Percentiles rank a stretch among this genome's conserved stretches.
Evolutionary conservation across 2,113 vertebrate genomes (phyloP).

Genomic region (Tachysurus fulvidraco): DNA sequence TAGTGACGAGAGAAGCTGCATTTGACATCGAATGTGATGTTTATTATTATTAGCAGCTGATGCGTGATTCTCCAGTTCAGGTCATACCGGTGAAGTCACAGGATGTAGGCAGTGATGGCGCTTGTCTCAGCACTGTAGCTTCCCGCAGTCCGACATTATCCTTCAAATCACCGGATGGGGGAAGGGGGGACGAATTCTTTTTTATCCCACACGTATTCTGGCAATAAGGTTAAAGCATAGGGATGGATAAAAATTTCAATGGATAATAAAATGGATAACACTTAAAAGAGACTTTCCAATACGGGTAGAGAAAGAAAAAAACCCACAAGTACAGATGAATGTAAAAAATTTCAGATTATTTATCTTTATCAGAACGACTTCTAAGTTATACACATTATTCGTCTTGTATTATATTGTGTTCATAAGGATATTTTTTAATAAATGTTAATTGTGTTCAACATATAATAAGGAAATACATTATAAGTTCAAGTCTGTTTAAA

Average conservation of each 20-base stretch:
- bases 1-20: neutral
- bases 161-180: conserved; percentile 35
- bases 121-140: neutral
- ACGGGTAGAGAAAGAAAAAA: neutral
- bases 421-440: neutral
- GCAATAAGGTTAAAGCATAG: neutral
- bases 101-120: neutral
- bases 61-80: neutral
- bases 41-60: neutral
- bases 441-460: neutral
- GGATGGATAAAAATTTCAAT: neutral
- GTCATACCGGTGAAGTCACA: neutral
- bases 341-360: neutral
- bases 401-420: neutral
- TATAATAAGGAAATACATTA: neutral
- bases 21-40: neutral
- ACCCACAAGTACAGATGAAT: neutral
- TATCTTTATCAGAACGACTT: conserved; percentile 33
- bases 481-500: neutral
- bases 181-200: neutral
- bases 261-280: too few species aligned
- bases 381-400: neutral
- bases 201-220: conserved; percentile 6
- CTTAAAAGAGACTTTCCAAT: neutral
- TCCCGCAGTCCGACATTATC: conserved; percentile 36